phyloP scores from a whole-genome alignment of 2,113 vertebrate genomes.

The Neogale vison region DNA sequence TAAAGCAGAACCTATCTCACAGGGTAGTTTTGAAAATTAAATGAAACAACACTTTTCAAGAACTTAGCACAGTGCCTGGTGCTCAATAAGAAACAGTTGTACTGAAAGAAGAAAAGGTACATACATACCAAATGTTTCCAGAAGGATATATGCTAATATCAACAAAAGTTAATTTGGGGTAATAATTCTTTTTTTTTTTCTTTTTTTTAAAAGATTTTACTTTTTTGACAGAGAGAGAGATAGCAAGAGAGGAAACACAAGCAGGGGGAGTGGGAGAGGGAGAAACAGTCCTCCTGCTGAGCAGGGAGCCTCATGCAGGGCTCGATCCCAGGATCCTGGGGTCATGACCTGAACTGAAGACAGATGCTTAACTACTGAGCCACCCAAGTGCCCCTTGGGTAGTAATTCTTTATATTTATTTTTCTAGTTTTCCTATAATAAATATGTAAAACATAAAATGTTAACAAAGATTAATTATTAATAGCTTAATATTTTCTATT shows the following conservation, averaged over 20 bases:
- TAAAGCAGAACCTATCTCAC: neutral
- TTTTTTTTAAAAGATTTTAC: too few relatives aligned
- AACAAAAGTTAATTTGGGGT: neutral
- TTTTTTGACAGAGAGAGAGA: too few relatives aligned
- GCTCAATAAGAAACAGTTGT: neutral
- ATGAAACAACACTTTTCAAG: neutral
- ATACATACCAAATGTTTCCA: neutral
- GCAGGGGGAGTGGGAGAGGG: too few relatives aligned
- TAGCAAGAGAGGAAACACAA: too few relatives aligned
- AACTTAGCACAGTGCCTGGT: neutral
- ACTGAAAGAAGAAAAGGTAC: neutral
- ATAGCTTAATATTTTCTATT: neutral
- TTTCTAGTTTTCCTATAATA: neutral
- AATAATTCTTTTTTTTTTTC: neutral
- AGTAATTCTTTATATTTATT: neutral
- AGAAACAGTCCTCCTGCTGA: too few relatives aligned
- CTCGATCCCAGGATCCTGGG: too few relatives aligned
- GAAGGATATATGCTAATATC: neutral
- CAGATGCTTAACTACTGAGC: too few relatives aligned
- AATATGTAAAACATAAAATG: neutral
- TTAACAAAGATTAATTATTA: neutral
- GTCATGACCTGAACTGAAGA: too few relatives aligned
- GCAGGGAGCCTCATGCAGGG: too few relatives aligned
- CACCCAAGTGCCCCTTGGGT: neutral
- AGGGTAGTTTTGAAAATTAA: slow-evolving; percentile 12